Evolutionary conservation across 2,113 vertebrate genomes (phyloP), one percentile per base, ranked within the genome.

Genomic region (Trichechus manatus): DNA sequence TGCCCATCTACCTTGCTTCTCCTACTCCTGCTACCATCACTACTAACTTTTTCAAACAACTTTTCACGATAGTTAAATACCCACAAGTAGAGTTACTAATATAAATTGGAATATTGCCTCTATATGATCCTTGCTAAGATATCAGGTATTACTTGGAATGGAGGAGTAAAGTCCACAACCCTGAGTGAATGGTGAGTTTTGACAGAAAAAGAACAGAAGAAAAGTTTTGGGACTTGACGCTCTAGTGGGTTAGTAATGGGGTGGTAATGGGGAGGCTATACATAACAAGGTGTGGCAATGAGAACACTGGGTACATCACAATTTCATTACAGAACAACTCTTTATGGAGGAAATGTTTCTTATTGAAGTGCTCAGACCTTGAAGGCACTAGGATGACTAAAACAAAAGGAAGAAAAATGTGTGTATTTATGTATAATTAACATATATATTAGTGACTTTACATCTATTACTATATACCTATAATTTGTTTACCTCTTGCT

Each of bases 41-140:
- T 72, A 66, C 9, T 63, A 78, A n/a, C 1, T 81, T 93, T 96
- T 85, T 53, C n/a, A 96, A 88, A 78, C 63, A 64, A 78, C 3
- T 90, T 78, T 84, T 19, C 13, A 19, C 3, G 39, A 59, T 27
- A 33, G 2, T 29, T 83, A 56, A 39, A 81, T 70, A 70, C 2
- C 22, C 31, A 70, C 2, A 77, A 39, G 19, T 47, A 88, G 29
- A 91, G 29, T 77, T 79, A 63, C 23, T 77, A 33, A 70, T 27
- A 15, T 88, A 84, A 68, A 9, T 50, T 82, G 3, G 10, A 44
- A 66, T 11, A 87, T 74, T 7, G 1, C n/a, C 20, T 93, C 8
- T 79, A 56, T 23, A 66, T 33, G 25, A 77, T 64, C 9, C 1
- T 75, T 90, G 68, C 36, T 47, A 91, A 80, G 31, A 81, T 70